Percentiles rank a stretch among this genome's conserved stretches.
Conservation (phyloP, 2,797 vertebrate genomes). For the Melanogrammus aeglefinus region DNA sequence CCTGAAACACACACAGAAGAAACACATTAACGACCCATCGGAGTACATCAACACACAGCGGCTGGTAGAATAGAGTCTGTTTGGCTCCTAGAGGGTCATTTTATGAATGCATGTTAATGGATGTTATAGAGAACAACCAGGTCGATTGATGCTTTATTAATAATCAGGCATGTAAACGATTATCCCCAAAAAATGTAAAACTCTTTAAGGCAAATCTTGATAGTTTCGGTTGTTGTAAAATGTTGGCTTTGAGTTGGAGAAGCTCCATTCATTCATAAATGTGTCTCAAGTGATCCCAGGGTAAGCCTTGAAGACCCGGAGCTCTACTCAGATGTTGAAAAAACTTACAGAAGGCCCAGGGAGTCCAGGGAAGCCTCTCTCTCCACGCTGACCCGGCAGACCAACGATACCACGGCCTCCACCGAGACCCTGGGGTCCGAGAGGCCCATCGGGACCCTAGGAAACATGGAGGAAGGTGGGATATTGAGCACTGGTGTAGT, state of each 20-base stretch:
- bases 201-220: background rate
- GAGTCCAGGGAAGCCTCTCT: slow-evolving; percentile 93
- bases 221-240: background rate
- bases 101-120: no score
- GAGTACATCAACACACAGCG: background rate
- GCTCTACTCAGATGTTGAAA: no score
- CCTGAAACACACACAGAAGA: slow-evolving; percentile 65
- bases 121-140: no score
- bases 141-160: no score
- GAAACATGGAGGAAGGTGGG: slow-evolving; percentile 19
- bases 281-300: background rate
- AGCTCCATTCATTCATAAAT: background rate
- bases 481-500: background rate
- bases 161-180: no score
- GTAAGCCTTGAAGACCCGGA: background rate
- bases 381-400: slow-evolving; percentile 93
- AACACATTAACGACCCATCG: background rate
- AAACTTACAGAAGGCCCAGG: slow-evolving; percentile 90
- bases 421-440: slow-evolving; percentile 86
- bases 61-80: background rate
- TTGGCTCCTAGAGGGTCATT: no score
- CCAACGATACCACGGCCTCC: slow-evolving; percentile 94
- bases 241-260: background rate
- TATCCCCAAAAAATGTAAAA: background rate
- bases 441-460: slow-evolving; percentile 86